phyloP scores from a whole-genome alignment of 2,888 invertebrate species.

The Sesia bembeciformis region DNA sequence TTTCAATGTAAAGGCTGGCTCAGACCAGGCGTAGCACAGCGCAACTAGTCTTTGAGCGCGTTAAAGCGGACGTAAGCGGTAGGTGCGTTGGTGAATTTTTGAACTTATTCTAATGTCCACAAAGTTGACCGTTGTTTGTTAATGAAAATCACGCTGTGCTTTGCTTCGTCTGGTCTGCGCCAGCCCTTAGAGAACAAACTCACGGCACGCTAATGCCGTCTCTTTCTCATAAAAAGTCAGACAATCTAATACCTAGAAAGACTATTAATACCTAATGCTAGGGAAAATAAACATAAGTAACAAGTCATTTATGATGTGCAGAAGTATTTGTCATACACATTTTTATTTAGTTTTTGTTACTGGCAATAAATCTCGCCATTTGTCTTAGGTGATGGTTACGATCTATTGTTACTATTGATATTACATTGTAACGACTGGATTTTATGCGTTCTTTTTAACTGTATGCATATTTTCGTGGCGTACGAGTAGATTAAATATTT shows the following conservation, averaged over 20 bases:
- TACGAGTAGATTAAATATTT: no score
- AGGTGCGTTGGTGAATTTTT: no score
- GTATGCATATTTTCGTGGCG: no score
- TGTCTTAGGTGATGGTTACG: slow-evolving; percentile 56
- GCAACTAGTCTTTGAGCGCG: no score
- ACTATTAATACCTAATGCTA: neutral
- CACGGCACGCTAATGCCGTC: slow-evolving; percentile 32
- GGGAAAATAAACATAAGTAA: neutral
- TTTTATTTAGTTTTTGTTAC: slow-evolving; percentile 26
- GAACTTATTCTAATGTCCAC: no score
- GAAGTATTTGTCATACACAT: neutral
- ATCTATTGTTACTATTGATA: slow-evolving; percentile 39
- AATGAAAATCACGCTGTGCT: slow-evolving; percentile 12
- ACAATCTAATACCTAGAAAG: slow-evolving; percentile 22
- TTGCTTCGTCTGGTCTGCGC: no score
- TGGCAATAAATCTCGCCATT: slow-evolving; percentile 56
- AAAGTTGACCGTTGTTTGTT: no score
- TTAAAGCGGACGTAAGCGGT: no score
- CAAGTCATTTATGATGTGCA: neutral
- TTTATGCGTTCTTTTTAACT: neutral
- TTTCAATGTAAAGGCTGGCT: slow-evolving; percentile 35
- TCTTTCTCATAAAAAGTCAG: slow-evolving; percentile 35
- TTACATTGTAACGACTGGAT: neutral
- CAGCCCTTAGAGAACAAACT: slow-evolving; percentile 21
- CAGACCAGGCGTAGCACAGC: no score